Base-by-base conservation (phyloP, 1,140 invertebrate genomes). In the Propsilocerus akamusi region DNA sequence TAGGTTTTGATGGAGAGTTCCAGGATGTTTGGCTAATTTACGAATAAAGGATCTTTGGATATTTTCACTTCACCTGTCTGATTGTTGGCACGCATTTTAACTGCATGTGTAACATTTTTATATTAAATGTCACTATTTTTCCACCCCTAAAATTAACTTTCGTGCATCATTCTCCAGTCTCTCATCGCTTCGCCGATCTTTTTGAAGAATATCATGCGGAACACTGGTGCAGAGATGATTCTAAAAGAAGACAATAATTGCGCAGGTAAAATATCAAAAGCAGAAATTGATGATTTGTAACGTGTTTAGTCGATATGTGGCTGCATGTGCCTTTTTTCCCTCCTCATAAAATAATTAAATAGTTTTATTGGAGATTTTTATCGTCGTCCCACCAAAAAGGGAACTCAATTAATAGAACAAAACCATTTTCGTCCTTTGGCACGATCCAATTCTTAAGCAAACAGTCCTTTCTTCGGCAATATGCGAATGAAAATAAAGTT, bases 81-180 rank as follows among this genome's bases (percentile, higher is more conserved):
- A 41, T 41, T 17, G 34, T 41, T 41, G 34, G 34, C 34, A 41
- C 34, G 34, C 34, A 41, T 41, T 41, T 41, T 41, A n/a, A n/a
- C n/a, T n/a, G n/a, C n/a, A 41, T 41, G 34, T 41, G 34, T 41
- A 41, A 41, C 34, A 41, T 41, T 41, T n/a, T 41, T 41, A 41
- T 41, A 41, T 41, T 41, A 41, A 41, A 41, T 41, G 34, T 41
- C 34, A 41, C 34, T 41, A 41, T 41, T 20, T 41, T 41, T 17
- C 34, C 34, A 20, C 34, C 34, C 34, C 22, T 41, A 41, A 41
- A 41, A 37, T 37, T 37, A 37, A 37, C 32, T 37, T 17, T 6
- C 14, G 20, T 8, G 17, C 10, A 41, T 41, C 34, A 20, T 41
- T 41, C n/a, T n/a, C n/a, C n/a, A n/a, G n/a, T n/a, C n/a, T n/a